Percentiles rank a stretch among this genome's conserved stretches.
These are phyloP conservation scores for Pocillopora damicornis DNA, from an alignment of 64 coral and sea anemone species.

Conservation along the genomic window DNA sequence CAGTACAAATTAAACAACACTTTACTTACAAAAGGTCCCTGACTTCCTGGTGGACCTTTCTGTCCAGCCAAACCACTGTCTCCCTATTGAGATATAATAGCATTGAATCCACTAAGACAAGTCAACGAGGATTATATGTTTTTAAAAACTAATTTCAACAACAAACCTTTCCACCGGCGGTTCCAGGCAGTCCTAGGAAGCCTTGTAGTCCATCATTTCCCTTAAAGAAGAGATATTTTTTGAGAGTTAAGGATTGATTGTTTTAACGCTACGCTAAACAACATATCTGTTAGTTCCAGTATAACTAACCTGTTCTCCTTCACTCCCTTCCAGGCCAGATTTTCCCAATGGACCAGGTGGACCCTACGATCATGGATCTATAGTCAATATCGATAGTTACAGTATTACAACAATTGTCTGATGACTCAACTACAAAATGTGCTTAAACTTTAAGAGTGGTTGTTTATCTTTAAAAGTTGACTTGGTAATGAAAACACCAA, in stretches of 20 bases:
- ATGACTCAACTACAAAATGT: background rate
- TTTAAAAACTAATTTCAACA: too few species aligned
- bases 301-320: slow-evolving; percentile 62
- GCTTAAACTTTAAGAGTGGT: too few species aligned
- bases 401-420: slow-evolving; percentile 80
- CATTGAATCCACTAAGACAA: background rate
- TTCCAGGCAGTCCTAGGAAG: slow-evolving; percentile 7
- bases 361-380: slow-evolving; percentile 98
- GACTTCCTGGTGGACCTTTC: slow-evolving; percentile 40
- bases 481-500: background rate
- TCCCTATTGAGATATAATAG: slow-evolving; percentile 21
- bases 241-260: too few species aligned
- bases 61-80: slow-evolving; percentile 30
- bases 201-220: background rate
- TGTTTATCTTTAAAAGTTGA: background rate
- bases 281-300: background rate
- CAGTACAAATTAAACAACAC: background rate
- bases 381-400: slow-evolving; percentile 92
- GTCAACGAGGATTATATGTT: background rate
- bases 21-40: slow-evolving; percentile 47
- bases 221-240: background rate
- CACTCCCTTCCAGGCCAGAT: slow-evolving; percentile 56
- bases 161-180: slow-evolving; percentile 21
- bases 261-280: background rate
- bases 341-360: slow-evolving; percentile 69